Evolutionary conservation across 2,797 vertebrate species (phyloP).

Genomic region (Avahi laniger): DNA sequence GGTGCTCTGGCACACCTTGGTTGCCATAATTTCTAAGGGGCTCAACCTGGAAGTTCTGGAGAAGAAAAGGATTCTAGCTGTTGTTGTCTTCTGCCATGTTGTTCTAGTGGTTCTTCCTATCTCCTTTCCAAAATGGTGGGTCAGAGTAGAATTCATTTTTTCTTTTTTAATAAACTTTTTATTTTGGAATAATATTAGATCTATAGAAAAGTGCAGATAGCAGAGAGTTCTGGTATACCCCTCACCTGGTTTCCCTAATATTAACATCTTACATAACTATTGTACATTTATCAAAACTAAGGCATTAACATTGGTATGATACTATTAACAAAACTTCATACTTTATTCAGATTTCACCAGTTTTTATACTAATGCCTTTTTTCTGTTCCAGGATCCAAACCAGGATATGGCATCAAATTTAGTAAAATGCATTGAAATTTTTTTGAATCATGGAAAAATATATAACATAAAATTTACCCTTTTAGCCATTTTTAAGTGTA

Average conservation of each 20-base stretch:
- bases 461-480: neutral
- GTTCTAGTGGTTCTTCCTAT: neutral
- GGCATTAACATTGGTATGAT: neutral
- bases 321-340: neutral
- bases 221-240: neutral
- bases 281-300: constrained; percentile 27
- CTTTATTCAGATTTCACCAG: constrained; percentile 9
- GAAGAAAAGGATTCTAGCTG: constrained; percentile 12
- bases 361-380: constrained; percentile 16
- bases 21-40: neutral
- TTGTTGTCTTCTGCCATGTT: neutral
- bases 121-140: constrained; percentile 39
- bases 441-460: neutral
- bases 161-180: neutral
- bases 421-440: constrained; percentile 9
- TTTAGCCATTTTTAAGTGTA: constrained; percentile 15
- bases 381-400: constrained; percentile 11
- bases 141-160: neutral
- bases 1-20: neutral
- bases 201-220: neutral
- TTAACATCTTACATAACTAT: neutral
- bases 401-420: neutral
- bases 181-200: constrained; percentile 47
- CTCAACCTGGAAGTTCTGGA: neutral
- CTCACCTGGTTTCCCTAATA: neutral